Evolutionary conservation across 2,113 vertebrate genomes (phyloP).

Genomic region (Datnioides undecimradiatus): DNA sequence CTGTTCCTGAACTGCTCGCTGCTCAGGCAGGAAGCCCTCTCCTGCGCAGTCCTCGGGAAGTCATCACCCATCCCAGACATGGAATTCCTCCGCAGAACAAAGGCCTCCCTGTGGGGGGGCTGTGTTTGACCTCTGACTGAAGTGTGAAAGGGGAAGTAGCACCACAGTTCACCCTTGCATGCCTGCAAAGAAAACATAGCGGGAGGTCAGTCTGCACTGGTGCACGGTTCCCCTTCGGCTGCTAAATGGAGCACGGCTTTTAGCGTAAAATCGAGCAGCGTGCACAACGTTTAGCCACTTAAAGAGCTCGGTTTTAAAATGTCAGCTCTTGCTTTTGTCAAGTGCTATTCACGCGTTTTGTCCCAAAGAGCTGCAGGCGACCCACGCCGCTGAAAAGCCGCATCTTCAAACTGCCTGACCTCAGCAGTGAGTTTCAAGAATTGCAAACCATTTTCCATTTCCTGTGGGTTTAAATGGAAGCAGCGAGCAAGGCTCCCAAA

Average conservation of each 20-base stretch:
- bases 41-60: background rate
- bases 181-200: conserved; percentile 70
- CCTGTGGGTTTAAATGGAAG: conserved; percentile 79
- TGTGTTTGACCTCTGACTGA: conserved; percentile 69
- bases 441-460: conserved; percentile 82
- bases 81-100: conserved; percentile 72
- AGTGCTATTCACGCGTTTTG: too few species aligned
- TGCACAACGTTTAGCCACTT: background rate
- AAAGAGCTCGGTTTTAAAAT: conserved; percentile 11
- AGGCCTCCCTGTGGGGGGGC: conserved; percentile 52
- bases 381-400: background rate
- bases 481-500: conserved; percentile 57
- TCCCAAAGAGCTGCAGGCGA: conserved; percentile 35
- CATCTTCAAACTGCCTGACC: conserved; percentile 55
- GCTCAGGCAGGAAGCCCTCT: conserved; percentile 36
- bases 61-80: conserved; percentile 57
- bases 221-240: conserved; percentile 36
- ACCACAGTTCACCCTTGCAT: conserved; percentile 62
- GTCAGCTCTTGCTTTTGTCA: background rate
- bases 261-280: background rate
- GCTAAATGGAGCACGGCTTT: conserved; percentile 25
- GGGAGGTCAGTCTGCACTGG: conserved; percentile 47
- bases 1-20: conserved; percentile 21
- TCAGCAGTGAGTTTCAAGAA: conserved; percentile 58
- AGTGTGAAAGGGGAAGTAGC: conserved; percentile 75